These are phyloP conservation scores for Netelia fuscicornis DNA, from an alignment of 2,888 invertebrate genomes.

Conservation along the genomic window DNA sequence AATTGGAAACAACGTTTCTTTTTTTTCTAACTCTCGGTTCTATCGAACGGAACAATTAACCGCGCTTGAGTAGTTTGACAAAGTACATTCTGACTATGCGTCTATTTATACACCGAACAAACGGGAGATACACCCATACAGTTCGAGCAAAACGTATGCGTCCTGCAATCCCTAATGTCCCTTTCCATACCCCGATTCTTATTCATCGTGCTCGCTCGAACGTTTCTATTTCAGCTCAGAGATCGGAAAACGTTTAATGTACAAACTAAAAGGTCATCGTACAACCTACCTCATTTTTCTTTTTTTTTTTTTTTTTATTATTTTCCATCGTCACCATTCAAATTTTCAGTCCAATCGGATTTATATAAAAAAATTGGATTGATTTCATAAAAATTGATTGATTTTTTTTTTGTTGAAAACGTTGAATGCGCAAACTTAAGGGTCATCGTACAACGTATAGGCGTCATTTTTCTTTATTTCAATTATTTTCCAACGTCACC, in stretches of 20 bases:
- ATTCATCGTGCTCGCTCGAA: constrained; percentile 60
- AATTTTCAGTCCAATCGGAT: neutral
- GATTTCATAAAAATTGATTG: neutral
- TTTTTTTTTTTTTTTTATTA: neutral
- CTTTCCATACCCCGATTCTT: constrained; percentile 6
- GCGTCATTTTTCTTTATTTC: too few species aligned
- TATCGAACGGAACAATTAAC: constrained; percentile 21
- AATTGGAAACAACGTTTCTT: neutral
- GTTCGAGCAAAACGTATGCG: neutral
- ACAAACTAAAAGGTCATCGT: constrained; percentile 47
- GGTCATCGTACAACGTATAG: neutral
- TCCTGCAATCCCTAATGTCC: neutral
- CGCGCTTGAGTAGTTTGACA: constrained; percentile 27
- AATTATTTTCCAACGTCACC: too few species aligned
- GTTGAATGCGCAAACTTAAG: too few species aligned
- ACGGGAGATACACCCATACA: constrained; percentile 4
- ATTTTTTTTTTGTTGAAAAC: too few species aligned
- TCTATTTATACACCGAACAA: neutral
- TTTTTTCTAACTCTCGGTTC: neutral
- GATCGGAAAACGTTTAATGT: constrained; percentile 32
- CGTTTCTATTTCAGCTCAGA: constrained; percentile 38
- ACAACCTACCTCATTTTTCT: neutral
- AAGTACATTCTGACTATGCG: neutral
- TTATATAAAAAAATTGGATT: neutral
- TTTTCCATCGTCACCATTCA: neutral